A percentile compares a stretch with the other conserved stretches of the same genome.
These are phyloP conservation scores for Diadumene lineata DNA, from an alignment of 92 coral and sea anemone genomes.

Conservation along the genomic window DNA sequence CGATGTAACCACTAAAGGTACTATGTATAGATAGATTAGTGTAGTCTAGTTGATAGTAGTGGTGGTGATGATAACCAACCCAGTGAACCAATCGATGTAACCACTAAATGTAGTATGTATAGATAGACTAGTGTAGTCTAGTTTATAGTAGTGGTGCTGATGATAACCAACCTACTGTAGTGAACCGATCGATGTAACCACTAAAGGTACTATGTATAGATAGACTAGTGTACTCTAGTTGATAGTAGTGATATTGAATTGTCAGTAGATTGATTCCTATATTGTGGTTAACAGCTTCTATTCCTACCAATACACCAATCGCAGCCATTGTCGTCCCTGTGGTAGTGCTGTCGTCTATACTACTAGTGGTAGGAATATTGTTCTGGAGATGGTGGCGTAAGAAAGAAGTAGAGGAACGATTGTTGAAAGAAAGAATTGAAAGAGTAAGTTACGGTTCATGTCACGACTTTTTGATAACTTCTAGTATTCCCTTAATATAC, in stretches of 20 bases:
- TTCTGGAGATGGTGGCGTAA: slow-evolving; percentile 37
- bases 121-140: neutral
- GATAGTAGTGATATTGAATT: neutral
- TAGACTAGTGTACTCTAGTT: neutral
- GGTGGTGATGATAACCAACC: slow-evolving; percentile 5
- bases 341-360: slow-evolving; percentile 2
- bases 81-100: slow-evolving; percentile 17
- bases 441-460: slow-evolving; percentile 6
- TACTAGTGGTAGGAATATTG: neutral
- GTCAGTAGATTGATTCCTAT: neutral
- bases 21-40: neutral
- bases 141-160: neutral
- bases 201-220: too few species aligned
- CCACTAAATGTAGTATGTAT: slow-evolving; percentile 23
- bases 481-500: neutral
- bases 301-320: neutral
- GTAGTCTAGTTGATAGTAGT: slow-evolving; percentile 2
- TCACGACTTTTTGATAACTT: neutral
- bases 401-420: slow-evolving; percentile 7
- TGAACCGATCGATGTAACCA: slow-evolving; percentile 11
- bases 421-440: neutral
- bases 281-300: neutral
- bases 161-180: too few species aligned
- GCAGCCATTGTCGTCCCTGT: slow-evolving; percentile 19
- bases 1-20: slow-evolving; percentile 20